Conservation (phyloP, 2,888 invertebrate genomes). For the Drosophila paracracens region DNA sequence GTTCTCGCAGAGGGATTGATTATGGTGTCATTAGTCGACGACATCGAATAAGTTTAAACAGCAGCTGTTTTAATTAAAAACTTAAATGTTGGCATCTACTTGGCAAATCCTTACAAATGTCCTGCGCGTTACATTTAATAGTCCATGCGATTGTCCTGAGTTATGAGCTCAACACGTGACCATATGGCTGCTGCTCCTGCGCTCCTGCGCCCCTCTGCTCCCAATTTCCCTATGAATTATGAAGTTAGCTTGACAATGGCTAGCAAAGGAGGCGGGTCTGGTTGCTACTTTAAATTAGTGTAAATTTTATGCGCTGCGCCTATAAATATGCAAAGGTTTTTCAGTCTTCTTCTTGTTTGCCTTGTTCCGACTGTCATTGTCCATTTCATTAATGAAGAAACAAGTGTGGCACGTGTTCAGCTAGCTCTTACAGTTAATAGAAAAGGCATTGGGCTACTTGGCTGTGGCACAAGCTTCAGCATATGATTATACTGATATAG, state of each 20-base stretch:
- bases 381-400: slow-evolving; percentile 67
- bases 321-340: slow-evolving; percentile 71
- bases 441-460: slow-evolving; percentile 1
- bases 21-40: slow-evolving; percentile 58
- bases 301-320: slow-evolving; percentile 55
- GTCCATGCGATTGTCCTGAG: slow-evolving; percentile 62
- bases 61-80: slow-evolving; percentile 64
- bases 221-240: slow-evolving; percentile 32
- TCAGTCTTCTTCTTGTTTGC: not conserved
- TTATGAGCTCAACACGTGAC: slow-evolving; percentile 76
- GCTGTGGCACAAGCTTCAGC: not conserved
- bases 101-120: slow-evolving; percentile 70
- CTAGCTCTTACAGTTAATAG: not conserved
- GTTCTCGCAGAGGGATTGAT: slow-evolving; percentile 61
- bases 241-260: slow-evolving; percentile 50
- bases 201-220: not conserved
- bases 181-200: slow-evolving; percentile 57
- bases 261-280: slow-evolving; percentile 18
- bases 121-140: slow-evolving; percentile 60
- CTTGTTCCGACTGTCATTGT: slow-evolving; percentile 2
- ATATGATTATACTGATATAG: not conserved
- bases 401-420: slow-evolving; percentile 32
- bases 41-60: slow-evolving; percentile 62
- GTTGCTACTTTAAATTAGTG: slow-evolving; percentile 65
- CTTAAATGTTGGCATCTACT: slow-evolving; percentile 2